Percentiles rank a stretch among this genome's conserved stretches.
These are phyloP conservation scores for Polyodon spathula DNA, from an alignment of 2,113 vertebrate genomes.

Conservation along the genomic window DNA sequence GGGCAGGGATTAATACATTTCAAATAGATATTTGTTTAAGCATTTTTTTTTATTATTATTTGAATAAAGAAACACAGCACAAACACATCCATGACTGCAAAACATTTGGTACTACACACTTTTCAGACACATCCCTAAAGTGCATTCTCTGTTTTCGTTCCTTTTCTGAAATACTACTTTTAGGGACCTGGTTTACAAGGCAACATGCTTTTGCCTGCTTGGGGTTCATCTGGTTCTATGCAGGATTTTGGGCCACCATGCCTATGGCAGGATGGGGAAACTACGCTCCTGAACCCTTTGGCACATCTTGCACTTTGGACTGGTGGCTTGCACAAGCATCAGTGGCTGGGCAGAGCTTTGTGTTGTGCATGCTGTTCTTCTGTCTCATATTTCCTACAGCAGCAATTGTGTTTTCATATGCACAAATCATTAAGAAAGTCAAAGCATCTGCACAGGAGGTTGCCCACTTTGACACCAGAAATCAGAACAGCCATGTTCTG, in stretches of 20 bases:
- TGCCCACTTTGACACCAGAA: conserved; percentile 72
- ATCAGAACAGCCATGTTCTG: conserved; percentile 69
- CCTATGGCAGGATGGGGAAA: conserved; percentile 80
- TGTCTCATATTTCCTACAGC: conserved; percentile 81
- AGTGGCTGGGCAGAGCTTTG: conserved; percentile 72
- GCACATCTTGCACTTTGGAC: conserved; percentile 89
- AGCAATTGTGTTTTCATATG: conserved; percentile 82
- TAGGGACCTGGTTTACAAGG: conserved; percentile 87
- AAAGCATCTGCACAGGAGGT: conserved; percentile 83
- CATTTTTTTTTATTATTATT: no score
- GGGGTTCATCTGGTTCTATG: conserved; percentile 74
- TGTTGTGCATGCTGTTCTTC: conserved; percentile 84
- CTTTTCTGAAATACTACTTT: conserved; percentile 9
- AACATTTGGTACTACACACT: no score
- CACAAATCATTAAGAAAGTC: conserved; percentile 85
- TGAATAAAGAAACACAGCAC: no score
- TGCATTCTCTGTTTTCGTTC: not conserved
- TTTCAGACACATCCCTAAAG: not conserved
- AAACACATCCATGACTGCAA: no score
- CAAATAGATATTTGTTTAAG: no score
- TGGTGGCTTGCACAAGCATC: conserved; percentile 91
- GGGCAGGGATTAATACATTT: no score
- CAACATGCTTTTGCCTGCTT: conserved; percentile 74
- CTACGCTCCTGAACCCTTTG: conserved; percentile 87
- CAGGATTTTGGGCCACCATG: conserved; percentile 84